Evolutionary conservation across 2,888 invertebrate genomes (phyloP).

Genomic region (Lepidochrysops patricia): DNA sequence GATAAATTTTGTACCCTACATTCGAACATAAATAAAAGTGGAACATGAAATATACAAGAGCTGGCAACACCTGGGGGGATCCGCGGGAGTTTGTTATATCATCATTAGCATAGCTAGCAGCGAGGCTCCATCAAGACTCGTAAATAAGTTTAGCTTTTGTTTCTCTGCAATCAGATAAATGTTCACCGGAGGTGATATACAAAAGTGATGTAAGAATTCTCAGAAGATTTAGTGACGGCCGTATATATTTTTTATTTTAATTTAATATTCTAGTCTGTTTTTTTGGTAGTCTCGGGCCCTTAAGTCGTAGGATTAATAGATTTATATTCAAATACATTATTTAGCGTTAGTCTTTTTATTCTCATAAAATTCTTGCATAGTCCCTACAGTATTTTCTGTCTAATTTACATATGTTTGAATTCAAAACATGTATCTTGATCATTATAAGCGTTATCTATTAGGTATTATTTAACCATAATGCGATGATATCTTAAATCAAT

Average conservation of each 20-base stretch:
- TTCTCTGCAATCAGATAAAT: constrained; percentile 5
- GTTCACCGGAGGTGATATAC: not conserved
- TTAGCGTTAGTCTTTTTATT: not conserved
- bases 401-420: too few relatives aligned
- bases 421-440: too few relatives aligned
- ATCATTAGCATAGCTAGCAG: constrained; percentile 19
- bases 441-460: too few relatives aligned
- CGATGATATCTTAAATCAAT: not conserved
- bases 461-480: not conserved
- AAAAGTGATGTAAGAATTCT: constrained; percentile 1
- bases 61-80: not conserved
- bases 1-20: not conserved
- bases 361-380: not conserved
- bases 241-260: not conserved
- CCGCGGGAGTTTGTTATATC: constrained; percentile 18
- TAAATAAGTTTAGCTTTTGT: constrained; percentile 13
- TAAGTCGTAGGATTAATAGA: not conserved
- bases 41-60: constrained; percentile 1
- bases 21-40: not conserved
- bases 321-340: not conserved
- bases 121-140: constrained; percentile 8
- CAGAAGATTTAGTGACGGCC: not conserved
- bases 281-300: not conserved
- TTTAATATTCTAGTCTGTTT: not conserved
- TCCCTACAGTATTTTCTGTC: too few relatives aligned